Conservation (phyloP, 2,113 vertebrate genomes). For the Echinops telfairi region DNA sequence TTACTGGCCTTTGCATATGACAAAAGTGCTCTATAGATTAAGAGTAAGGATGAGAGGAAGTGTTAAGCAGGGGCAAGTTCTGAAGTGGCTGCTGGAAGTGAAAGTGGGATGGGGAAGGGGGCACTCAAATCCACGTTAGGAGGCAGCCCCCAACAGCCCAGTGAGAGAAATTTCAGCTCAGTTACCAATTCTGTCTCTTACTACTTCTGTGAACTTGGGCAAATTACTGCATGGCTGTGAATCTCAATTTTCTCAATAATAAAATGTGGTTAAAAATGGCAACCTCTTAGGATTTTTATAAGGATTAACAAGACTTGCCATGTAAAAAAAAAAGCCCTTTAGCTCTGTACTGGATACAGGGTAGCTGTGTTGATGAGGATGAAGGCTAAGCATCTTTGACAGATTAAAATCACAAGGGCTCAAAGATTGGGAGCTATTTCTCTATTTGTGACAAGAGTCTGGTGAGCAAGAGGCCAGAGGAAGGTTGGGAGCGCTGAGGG, state of each 20-base stretch:
- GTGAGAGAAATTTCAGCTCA: slow-evolving; percentile 12
- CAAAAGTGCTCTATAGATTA: neutral
- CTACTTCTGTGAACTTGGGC: neutral
- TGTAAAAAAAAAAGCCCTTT: neutral
- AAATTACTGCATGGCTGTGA: slow-evolving; percentile 1
- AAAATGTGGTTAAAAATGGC: slow-evolving; percentile 52
- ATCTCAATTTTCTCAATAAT: slow-evolving; percentile 51
- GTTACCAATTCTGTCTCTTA: slow-evolving; percentile 32
- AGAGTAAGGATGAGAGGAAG: neutral
- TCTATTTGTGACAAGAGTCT: neutral
- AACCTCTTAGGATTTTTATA: slow-evolving; percentile 12
- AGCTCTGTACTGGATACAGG: neutral
- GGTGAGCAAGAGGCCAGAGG: neutral
- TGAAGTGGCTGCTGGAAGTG: neutral
- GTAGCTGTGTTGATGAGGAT: slow-evolving; percentile 31
- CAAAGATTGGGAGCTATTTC: neutral
- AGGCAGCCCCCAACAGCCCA: accelerated
- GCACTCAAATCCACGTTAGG: neutral
- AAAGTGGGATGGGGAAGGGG: neutral
- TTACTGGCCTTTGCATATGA: neutral
- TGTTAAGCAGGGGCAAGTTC: neutral
- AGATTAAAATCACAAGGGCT: neutral
- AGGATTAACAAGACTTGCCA: slow-evolving; percentile 19
- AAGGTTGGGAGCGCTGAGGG: neutral
- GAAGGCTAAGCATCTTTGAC: neutral